A percentile compares a stretch with the other conserved stretches of the same genome.
These are phyloP conservation scores for Holcopasites calliopsidis DNA, from an alignment of 1,140 invertebrate genomes.

Conservation along the genomic window DNA sequence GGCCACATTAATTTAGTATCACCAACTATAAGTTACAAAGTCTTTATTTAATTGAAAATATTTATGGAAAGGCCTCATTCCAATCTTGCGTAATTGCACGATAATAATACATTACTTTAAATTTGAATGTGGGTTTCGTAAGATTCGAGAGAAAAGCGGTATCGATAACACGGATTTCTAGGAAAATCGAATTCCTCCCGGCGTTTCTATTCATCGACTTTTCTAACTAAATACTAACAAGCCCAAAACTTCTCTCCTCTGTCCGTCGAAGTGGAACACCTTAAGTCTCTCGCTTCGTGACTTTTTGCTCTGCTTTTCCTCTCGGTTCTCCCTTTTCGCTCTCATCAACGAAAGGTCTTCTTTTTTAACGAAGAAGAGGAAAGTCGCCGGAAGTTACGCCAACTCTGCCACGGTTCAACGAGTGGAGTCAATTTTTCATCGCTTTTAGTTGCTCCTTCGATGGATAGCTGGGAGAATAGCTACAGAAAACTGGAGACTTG, in stretches of 20 bases:
- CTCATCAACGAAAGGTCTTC: conserved; percentile 46
- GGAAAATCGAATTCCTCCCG: conserved; percentile 52
- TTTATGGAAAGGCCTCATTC: too few species aligned
- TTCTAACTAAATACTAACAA: conserved; percentile 67
- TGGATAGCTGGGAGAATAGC: conserved; percentile 60
- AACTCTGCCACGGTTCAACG: conserved; percentile 65
- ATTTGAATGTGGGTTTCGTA: neutral
- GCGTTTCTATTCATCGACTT: conserved; percentile 46
- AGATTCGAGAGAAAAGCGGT: neutral
- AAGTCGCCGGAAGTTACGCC: conserved; percentile 66
- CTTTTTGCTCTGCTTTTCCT: conserved; percentile 56
- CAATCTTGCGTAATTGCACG: too few species aligned
- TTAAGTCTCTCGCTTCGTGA: conserved; percentile 42
- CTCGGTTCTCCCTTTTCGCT: conserved; percentile 37
- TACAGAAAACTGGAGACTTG: conserved; percentile 28
- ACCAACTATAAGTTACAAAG: too few species aligned
- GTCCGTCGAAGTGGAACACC: conserved; percentile 52
- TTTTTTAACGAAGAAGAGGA: conserved; percentile 65
- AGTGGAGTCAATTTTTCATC: conserved; percentile 74
- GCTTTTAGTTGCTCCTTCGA: conserved; percentile 64
- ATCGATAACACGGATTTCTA: neutral
- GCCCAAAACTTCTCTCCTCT: conserved; percentile 55
- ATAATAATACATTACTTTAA: too few species aligned
- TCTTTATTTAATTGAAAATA: conserved; percentile 1
- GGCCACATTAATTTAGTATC: too few species aligned